Base-by-base conservation (phyloP, 2,797 vertebrate genomes). In the Diplodus puntazzo region DNA sequence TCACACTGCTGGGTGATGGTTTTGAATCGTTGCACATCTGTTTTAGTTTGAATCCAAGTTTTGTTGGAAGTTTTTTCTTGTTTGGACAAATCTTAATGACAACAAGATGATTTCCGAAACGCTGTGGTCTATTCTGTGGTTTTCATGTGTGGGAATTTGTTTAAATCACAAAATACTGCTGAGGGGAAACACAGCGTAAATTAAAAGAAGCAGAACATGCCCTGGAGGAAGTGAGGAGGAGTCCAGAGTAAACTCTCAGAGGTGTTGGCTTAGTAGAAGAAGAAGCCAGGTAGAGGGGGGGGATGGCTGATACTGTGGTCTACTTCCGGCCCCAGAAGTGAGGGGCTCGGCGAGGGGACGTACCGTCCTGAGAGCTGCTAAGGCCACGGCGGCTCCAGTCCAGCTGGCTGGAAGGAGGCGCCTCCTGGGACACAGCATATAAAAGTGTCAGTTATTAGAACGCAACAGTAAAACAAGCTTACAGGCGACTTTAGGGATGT, bases 361-460 rank as follows among this genome's bases (percentile, higher is more conserved):
- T 97, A 97, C 97, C 97, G 95, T 97, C 98, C 97, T 97, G 96
- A 95, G 97, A 97, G 95, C 97, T 96, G 95, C 96, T 97, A 96
- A 97, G 97, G 96, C 97, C 96, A 95, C 94, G 96, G 95, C 95
- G 96, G 96, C 95, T 97, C 96, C 97, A 97, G 95, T 97, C 96
- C 94, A 96, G 96, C 96, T 96, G 95, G 90, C 96, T 94, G 93
- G 95, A 95, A 90, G 96, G 94, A 87, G 96, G 95, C 87, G 92
- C 95, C 95, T 96, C 96, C 97, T 98, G 71, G 50, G 0, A 73
- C 43, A 83, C 9, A 54, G 30, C 13, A 42, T 58, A 27, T 17
- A 61, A 43, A 58, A 1, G 5, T 2, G 7, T 27, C 25, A 46
- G 49, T 11, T 20, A 64, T 2, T n/a, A 63, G n/a, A 25, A 21